Evolutionary conservation across 2,797 vertebrate species (phyloP).

Genomic region (Chloroceryle amazona): DNA sequence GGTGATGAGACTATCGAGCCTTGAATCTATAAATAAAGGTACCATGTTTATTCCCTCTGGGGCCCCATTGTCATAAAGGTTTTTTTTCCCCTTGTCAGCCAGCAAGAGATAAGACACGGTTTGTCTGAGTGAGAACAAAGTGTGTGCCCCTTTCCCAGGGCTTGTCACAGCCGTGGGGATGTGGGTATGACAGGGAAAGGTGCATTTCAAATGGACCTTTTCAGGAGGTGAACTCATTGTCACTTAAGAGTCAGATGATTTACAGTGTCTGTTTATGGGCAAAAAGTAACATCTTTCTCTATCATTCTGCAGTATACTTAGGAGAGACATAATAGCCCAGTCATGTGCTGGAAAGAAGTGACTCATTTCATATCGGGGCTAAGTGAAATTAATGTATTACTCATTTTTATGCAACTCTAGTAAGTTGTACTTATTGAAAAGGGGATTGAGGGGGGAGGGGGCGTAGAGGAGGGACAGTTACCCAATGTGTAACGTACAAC

Average conservation of each 20-base stretch:
- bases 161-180: background rate
- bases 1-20: background rate
- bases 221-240: conserved; percentile 16
- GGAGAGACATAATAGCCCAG: conserved; percentile 38
- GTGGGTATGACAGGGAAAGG: conserved; percentile 32
- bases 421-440: conserved; percentile 52
- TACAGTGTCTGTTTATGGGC: conserved; percentile 16
- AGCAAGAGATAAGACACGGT: background rate
- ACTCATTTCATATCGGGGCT: conserved; percentile 42
- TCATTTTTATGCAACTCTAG: conserved; percentile 64
- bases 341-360: conserved; percentile 68
- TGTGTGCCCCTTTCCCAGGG: conserved; percentile 45
- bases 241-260: conserved; percentile 3
- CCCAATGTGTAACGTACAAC: conserved; percentile 2
- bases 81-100: background rate
- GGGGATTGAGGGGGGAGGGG: background rate
- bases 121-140: conserved; percentile 47
- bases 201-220: conserved; percentile 27
- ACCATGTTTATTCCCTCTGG: conserved; percentile 4
- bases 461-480: background rate
- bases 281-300: conserved; percentile 1
- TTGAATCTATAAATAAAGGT: conserved; percentile 59
- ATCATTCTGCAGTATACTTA: conserved; percentile 24
- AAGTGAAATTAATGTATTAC: conserved; percentile 50
- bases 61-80: background rate